Base-by-base conservation (phyloP, 1,140 invertebrate species). In the Pollicipes pollicipes region DNA sequence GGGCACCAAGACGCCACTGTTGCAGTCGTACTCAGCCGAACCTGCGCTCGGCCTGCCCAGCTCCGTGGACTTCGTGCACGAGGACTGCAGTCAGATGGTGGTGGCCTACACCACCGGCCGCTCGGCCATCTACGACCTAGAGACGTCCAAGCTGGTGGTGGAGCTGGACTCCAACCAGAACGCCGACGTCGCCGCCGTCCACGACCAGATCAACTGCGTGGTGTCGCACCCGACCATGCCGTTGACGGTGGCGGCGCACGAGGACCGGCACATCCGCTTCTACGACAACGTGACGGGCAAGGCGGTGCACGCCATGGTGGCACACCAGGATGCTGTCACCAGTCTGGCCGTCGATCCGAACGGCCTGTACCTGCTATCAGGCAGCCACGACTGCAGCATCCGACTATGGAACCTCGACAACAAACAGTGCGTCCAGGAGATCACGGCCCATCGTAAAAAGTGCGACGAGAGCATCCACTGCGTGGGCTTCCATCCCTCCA, bases 381-480 rank as follows among this genome's bases (percentile, higher is more conserved):
- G 96, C 84, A 90, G 89, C 82, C 96, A 99, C 82, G 97, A 99
- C 82, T 97, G 95, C 85, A 97, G 95, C 80, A 93, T 99, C 83
- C 87, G 97, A 80, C 86, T 99, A 77, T 99, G 97, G 97, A 95
- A 98, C 84, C 88, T 98, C 82, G 96, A 99, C 82, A 96, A 91
- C 83, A 95, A 95, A 82, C 96, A 93, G 70, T 98, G 96, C 84
- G 92, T 98, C 75, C 95, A 99, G 83, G 97, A 99, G 82, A 99
- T 99, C 78, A 98, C 97, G 66, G 95, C 95, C 74, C 97, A 99
- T 83, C 87, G 96, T 74, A 99, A 98, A 82, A 99, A 99, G 83
- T 97, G 97, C 83, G 96, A 99, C 81, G 96, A 98, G 83, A 93
- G 94, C 78, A 98, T 99, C 82, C 88, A 97, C 78, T 94, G 97